Percentiles rank a stretch among this genome's conserved stretches.
These are phyloP conservation scores for Drosophila helvetica DNA, from an alignment of 2,888 invertebrate genomes.

Conservation along the genomic window DNA sequence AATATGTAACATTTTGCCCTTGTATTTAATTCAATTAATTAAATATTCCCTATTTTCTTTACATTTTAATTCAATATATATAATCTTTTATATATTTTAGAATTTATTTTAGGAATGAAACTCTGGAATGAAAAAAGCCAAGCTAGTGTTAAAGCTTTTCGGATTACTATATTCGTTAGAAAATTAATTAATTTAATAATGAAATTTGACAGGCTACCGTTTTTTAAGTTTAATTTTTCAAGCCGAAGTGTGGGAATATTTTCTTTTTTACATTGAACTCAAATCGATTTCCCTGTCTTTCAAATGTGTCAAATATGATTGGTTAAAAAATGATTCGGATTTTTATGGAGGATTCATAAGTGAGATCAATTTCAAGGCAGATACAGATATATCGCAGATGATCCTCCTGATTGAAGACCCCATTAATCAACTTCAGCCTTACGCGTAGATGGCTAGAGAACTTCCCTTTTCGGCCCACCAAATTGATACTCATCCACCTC, in stretches of 20 bases:
- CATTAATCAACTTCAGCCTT: slow-evolving; percentile 35
- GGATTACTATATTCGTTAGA: neutral
- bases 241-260: neutral
- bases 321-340: neutral
- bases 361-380: neutral
- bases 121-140: no score
- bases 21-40: no score
- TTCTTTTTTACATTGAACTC: neutral
- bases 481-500: slow-evolving; percentile 10
- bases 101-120: no score
- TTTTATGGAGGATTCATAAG: neutral
- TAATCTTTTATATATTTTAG: no score
- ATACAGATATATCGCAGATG: slow-evolving; percentile 11
- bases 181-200: neutral
- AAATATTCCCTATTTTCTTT: neutral
- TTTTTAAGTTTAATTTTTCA: neutral
- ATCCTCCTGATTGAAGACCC: slow-evolving; percentile 38
- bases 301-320: no score
- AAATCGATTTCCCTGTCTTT: neutral
- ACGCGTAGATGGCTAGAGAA: slow-evolving; percentile 9
- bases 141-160: no score
- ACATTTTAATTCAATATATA: no score
- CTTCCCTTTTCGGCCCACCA: slow-evolving; percentile 22
- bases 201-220: neutral
- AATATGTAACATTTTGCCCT: no score